phyloP scores from a whole-genome alignment of 2,113 vertebrate species.

The Agapornis roseicollis region DNA sequence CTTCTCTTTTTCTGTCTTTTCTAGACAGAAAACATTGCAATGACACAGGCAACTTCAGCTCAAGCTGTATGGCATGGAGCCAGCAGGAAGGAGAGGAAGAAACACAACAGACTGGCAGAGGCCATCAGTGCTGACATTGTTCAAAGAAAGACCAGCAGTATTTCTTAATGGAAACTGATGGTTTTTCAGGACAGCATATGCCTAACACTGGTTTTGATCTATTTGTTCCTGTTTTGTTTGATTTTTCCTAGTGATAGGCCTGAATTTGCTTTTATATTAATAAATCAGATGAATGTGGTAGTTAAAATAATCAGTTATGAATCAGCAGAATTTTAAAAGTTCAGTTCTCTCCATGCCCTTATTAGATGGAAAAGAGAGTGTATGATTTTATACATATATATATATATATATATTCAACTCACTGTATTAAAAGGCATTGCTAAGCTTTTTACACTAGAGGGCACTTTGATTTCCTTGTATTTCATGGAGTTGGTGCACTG shows the following conservation, averaged over 20 bases:
- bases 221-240: background rate
- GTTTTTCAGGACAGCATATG: background rate
- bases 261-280: background rate
- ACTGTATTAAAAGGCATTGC: background rate
- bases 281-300: background rate
- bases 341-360: background rate
- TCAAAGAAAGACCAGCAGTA: background rate
- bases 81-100: background rate
- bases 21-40: background rate
- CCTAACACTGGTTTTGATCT: background rate
- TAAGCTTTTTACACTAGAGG: constrained; percentile 16
- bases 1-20: background rate
- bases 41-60: background rate
- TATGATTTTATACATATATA: background rate
- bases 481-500: background rate
- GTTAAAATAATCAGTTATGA: background rate
- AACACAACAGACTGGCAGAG: background rate
- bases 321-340: background rate
- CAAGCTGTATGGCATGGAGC: background rate
- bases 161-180: background rate
- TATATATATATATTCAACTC: background rate
- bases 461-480: background rate
- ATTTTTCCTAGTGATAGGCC: background rate
- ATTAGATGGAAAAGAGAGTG: background rate
- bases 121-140: background rate